Evolutionary conservation across 2,797 vertebrate genomes (phyloP), one percentile per base, ranked within the genome.

Genomic region (Micromesistius poutassou): DNA sequence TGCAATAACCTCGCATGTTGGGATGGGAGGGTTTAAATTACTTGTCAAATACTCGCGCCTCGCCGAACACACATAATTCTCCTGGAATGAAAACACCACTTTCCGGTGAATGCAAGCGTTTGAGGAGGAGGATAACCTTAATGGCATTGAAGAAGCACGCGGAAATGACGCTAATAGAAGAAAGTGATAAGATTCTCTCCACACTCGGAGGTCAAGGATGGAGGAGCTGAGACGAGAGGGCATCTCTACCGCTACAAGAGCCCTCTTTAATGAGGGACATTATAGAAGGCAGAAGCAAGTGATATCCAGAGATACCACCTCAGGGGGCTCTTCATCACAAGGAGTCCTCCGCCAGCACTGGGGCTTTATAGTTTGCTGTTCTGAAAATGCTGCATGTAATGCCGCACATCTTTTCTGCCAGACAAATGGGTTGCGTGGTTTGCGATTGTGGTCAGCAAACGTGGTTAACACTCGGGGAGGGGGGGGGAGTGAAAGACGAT

Each of bases 141-240:
- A 90, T 19, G 84, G 81, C 83, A 77, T 84, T 83, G 84, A 91
- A 87, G 90, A 90, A 84, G 84, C 46, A 22, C 16, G 16, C 4
- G 46, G 46, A 55, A 89, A 91, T 84, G 87, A 90, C 86, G 89
- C 92, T 94, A 95, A 95, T 94, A 91, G 94, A 91, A 90, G 91
- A 55, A 16, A 55, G 89, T 77, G 90, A 93, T 93, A 93, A 90
- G 91, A 93, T 93, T 93, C 91, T 90, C 88, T 91, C 79, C 85
- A 88, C 88, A 90, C 89, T 91, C 92, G 90, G 92, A 90, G 93
- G 93, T 91, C 91, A 92, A 93, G 92, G 91, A 90, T 93, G 90
- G 89, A 88, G 87, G 87, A 88, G 83, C 88, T 79, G 80, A 81
- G 76, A 86, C 80, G 85, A 83, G 46, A 55, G 46, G 46, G 19